phyloP scores from a whole-genome alignment of 2,113 vertebrate genomes.

The Xiphias gladius region DNA sequence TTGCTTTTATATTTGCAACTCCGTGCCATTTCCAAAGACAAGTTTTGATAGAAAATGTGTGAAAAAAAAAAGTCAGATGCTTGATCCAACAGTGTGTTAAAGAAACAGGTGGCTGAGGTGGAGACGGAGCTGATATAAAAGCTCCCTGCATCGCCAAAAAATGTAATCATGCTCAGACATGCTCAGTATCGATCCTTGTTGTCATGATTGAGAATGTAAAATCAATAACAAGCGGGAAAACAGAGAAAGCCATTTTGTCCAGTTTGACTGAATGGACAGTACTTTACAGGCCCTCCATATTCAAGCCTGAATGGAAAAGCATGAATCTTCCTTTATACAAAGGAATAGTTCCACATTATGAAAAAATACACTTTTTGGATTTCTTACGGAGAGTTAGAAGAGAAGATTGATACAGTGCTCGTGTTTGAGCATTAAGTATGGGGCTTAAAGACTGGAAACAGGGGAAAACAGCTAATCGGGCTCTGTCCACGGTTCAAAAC shows the following conservation, averaged over 20 bases:
- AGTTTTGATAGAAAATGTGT: conserved; percentile 1
- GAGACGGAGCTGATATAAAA: conserved; percentile 17
- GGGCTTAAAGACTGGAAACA: background rate
- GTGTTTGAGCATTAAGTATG: too few relatives aligned
- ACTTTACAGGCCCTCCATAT: background rate
- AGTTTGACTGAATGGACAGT: conserved; percentile 30
- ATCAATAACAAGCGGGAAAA: conserved; percentile 18
- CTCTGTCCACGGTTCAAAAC: background rate
- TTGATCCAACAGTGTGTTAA: conserved; percentile 4
- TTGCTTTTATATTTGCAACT: background rate
- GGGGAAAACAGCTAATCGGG: background rate
- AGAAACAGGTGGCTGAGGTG: conserved; percentile 14
- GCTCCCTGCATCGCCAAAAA: conserved; percentile 25
- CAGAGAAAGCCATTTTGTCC: conserved; percentile 26
- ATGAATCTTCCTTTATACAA: background rate
- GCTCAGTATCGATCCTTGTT: conserved; percentile 58
- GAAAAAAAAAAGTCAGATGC: background rate
- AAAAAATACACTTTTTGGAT: background rate
- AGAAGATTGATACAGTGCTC: background rate
- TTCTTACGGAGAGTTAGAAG: background rate
- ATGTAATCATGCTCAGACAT: conserved; percentile 36
- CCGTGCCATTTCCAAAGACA: background rate
- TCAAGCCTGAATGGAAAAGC: conserved; percentile 16
- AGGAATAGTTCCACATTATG: background rate
- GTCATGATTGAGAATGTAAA: conserved; percentile 27